Base-by-base conservation (phyloP, 2,797 vertebrate species). In the Girardinus metallicus region DNA sequence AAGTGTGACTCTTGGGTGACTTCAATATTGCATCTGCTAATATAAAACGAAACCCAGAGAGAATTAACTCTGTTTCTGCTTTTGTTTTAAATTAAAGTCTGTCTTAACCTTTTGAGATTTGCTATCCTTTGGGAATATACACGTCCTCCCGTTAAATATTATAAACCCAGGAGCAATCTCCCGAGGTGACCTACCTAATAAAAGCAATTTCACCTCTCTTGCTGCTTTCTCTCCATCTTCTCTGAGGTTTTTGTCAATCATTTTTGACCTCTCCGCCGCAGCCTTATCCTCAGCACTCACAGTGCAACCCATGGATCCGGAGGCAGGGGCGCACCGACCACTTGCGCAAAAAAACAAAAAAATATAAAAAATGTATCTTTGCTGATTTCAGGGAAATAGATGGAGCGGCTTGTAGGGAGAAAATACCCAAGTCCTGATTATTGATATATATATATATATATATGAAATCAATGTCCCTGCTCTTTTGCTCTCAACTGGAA, bases 201-300 rank as follows among this genome's bases (percentile, higher is more conserved):
- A 93, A 39, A 99, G 97, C 96, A 99, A 94, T 78, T 99, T 99
- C 90, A 99, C 98, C 94, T 99, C 98, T 91, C 98, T 94, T 85
- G 98, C 97, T 75, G 98, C 97, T 92, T 99, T 99, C 95, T 99
- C 98, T 78, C 98, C 98, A 82, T 99, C 98, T 87, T 99, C 98
- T 16, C 98, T 95, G 82, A 99, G 97, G 89, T 99, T 99, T 91
- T 98, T 98, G 93, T 99, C 98, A 91, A 99, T 99, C 97, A 97
- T 99, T 93, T 98, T 98, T 72, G 98, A 99, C 92, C 98, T 97
- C 94, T 99, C 98, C 76, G 97, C 96, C 47, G 98, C 98, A 89
- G 97, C 97, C 95, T 99, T 99, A 93, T 99, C 98, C 93, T 99
- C 98, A 79, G 98, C 96, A 94, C 98, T 99, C 95, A 98, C 97